Evolutionary conservation across 1,140 invertebrate genomes (phyloP).

Genomic region (Pseudomyrmex sp.): DNA sequence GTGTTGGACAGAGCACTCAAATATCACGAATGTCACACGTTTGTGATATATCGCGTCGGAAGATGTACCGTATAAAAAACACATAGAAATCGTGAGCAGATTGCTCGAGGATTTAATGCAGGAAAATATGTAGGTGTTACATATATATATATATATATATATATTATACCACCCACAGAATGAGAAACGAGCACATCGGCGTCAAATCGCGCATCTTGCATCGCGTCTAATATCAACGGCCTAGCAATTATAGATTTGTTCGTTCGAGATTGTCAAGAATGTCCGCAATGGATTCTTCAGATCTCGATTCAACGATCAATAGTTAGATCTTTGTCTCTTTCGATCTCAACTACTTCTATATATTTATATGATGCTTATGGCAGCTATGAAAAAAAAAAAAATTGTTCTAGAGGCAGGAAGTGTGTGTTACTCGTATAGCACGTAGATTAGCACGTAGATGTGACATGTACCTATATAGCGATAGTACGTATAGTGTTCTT

Average conservation of each 20-base stretch:
- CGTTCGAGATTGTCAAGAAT: neutral
- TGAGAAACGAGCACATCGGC: conserved; percentile 21
- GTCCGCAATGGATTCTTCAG: neutral
- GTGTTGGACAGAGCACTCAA: neutral
- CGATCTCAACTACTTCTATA: neutral
- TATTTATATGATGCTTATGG: too few species aligned
- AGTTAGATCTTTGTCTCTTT: conserved; percentile 17
- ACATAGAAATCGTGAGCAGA: conserved; percentile 5
- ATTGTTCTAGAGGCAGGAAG: too few species aligned
- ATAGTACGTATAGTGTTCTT: conserved; percentile 41
- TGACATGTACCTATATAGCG: neutral
- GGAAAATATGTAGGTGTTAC: neutral
- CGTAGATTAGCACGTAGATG: too few species aligned
- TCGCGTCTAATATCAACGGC: conserved; percentile 45
- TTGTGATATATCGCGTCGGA: neutral
- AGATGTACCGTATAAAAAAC: neutral
- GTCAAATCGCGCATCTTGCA: conserved; percentile 32
- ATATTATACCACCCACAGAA: neutral
- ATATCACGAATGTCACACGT: neutral
- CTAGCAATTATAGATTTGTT: conserved; percentile 32
- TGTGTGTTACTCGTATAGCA: too few species aligned
- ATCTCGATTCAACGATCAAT: conserved; percentile 18
- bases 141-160: neutral
- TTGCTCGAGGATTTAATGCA: conserved; percentile 6
- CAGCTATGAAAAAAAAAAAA: neutral